Conservation (phyloP, 1,140 invertebrate species). For the Maconellicoccus hirsutus region DNA sequence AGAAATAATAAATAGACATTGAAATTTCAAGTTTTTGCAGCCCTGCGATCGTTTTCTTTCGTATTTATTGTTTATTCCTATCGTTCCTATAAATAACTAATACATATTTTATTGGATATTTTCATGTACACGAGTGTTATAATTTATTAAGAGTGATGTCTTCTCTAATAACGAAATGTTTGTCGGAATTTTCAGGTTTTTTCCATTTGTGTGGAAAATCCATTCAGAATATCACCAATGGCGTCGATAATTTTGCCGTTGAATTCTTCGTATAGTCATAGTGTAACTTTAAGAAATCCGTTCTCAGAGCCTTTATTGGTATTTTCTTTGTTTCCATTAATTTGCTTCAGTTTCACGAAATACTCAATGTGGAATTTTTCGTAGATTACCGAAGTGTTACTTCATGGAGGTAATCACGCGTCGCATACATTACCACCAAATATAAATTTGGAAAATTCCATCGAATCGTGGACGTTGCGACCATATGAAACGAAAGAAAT, state of each 20-base stretch:
- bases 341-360: too few species aligned
- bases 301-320: background rate
- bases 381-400: background rate
- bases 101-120: too few species aligned
- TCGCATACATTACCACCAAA: background rate
- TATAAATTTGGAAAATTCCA: background rate
- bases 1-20: too few species aligned
- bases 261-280: constrained; percentile 17
- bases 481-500: constrained; percentile 17
- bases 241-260: background rate
- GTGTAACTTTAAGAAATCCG: constrained; percentile 1
- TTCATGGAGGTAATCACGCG: constrained; percentile 5
- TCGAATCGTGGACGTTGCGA: constrained; percentile 1
- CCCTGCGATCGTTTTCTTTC: too few species aligned
- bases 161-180: background rate
- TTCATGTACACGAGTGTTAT: too few species aligned
- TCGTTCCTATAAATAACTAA: too few species aligned
- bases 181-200: background rate
- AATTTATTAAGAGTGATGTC: too few species aligned
- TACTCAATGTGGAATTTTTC: background rate
- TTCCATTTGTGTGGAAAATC: constrained; percentile 6
- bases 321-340: background rate
- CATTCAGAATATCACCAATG: background rate
- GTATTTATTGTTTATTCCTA: too few species aligned
- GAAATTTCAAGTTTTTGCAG: too few species aligned